A percentile compares a stretch with the other conserved stretches of the same genome.
phyloP scores from a whole-genome alignment of 2,888 invertebrate species.

The Hyposoter didymator region DNA sequence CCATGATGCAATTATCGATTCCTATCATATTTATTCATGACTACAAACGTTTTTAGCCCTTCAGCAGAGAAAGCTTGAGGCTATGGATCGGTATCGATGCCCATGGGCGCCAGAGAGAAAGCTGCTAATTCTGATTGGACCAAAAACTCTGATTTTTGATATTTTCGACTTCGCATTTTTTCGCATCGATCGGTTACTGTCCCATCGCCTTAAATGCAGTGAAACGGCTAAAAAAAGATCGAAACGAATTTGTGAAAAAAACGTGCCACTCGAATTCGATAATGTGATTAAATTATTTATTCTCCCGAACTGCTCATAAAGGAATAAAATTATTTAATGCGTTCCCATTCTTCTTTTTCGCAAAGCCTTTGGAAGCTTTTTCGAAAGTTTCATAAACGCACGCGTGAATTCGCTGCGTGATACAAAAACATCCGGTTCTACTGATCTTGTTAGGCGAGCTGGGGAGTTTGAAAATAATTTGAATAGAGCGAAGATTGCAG shows the following conservation, averaged over 20 bases:
- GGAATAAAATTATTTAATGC: neutral
- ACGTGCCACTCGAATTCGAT: neutral
- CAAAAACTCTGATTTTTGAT: too few relatives aligned
- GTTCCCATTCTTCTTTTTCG: neutral
- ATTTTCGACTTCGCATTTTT: too few relatives aligned
- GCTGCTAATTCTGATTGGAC: too few relatives aligned
- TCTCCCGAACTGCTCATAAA: neutral
- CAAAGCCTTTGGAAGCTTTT: neutral
- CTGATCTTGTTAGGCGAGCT: neutral
- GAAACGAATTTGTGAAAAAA: neutral
- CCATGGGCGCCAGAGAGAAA: too few relatives aligned
- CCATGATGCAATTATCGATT: too few relatives aligned
- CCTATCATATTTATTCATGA: too few relatives aligned
- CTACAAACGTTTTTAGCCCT: too few relatives aligned
- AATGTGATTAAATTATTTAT: neutral
- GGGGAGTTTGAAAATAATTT: constrained; percentile 24
- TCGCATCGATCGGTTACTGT: too few relatives aligned
- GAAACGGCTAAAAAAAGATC: neutral
- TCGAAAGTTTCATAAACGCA: neutral
- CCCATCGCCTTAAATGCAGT: too few relatives aligned
- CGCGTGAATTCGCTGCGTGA: neutral
- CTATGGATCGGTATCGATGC: too few relatives aligned
- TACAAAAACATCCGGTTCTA: constrained; percentile 6
- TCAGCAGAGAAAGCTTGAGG: too few relatives aligned
- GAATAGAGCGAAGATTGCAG: neutral